These are phyloP conservation scores for Scotopteryx bipunctaria DNA, from an alignment of 2,888 invertebrate species.

Conservation along the genomic window DNA sequence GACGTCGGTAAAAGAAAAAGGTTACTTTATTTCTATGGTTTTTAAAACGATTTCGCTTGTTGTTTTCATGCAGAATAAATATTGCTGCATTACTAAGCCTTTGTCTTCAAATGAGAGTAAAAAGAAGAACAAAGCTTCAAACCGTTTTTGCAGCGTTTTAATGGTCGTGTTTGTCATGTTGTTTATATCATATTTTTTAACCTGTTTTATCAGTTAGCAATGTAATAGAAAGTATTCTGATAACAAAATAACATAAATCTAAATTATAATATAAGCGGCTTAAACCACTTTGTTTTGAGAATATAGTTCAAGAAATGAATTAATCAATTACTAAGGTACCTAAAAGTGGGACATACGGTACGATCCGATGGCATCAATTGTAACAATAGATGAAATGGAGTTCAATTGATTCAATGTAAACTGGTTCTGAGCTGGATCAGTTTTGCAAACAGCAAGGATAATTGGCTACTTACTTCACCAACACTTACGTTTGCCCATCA, in stretches of 20 bases:
- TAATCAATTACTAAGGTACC: slow-evolving; percentile 32
- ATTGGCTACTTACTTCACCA: neutral
- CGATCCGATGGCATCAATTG: slow-evolving; percentile 32
- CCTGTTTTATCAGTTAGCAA: too few species aligned
- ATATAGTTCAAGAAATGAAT: slow-evolving; percentile 29
- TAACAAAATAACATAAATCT: slow-evolving; percentile 3
- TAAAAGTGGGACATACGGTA: slow-evolving; percentile 29
- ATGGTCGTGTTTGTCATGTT: too few species aligned
- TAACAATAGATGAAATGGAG: slow-evolving; percentile 30
- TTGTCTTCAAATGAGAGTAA: too few species aligned
- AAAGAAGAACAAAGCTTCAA: too few species aligned
- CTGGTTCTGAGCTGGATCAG: slow-evolving; percentile 19
- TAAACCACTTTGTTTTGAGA: slow-evolving; percentile 28
- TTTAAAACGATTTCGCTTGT: too few species aligned
- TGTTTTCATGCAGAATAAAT: too few species aligned
- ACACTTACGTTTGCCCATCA: too few species aligned
- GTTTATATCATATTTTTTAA: too few species aligned
- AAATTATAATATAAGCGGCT: neutral
- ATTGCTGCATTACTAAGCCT: too few species aligned
- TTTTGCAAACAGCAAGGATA: slow-evolving; percentile 21
- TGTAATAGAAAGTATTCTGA: neutral
- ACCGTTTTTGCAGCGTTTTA: too few species aligned
- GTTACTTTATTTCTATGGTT: too few species aligned
- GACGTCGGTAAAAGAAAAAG: too few species aligned
- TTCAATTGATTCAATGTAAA: slow-evolving; percentile 34